Evolutionary conservation across 2,888 invertebrate genomes (phyloP), one percentile per base, ranked within the genome.

Genomic region (Syritta pipiens): DNA sequence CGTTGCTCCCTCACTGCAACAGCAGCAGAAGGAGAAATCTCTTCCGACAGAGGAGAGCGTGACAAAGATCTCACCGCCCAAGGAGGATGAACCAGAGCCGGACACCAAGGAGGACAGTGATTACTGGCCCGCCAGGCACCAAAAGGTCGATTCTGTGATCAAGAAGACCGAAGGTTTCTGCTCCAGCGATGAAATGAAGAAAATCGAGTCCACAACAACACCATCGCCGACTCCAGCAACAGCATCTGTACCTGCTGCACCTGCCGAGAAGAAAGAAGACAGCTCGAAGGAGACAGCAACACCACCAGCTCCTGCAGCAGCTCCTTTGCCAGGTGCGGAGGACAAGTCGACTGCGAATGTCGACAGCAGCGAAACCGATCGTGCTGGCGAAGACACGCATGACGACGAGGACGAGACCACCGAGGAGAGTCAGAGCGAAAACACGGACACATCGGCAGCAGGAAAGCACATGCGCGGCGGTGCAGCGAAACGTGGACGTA

Each of bases 101-200:
- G 91, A 91, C 83, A 90, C 90, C 26, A 91, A 93, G 82, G 93
- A 94, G 83, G 94, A 94, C 85, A 93, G 91, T 83, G 94, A 94
- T 86, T 93, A 93, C 83, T 95, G 94, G 94, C 93, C 93, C 28
- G 93, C 93, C 4, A 94, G 94, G 86, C 94, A 94, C 84, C 91
- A 94, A 1, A 94, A 94, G 84, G 94, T 94, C 81, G 94, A 95
- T 82, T 94, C 94, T 14, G 95, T 95, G 1, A 95, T 95, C 77
- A 94, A 95, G 87, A 94, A 93, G 84, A 93, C 94, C 0, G 94
- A 94, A 83, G 93, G 79, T 5, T 68, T 77, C 35, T 81, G 71
- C 30, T 62, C 71, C 1, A 68, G 19, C 4, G 82, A 82, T 22
- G 82, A 82, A 5, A 72, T 65, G 1, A 62, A 49, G 17, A 55